Base-by-base conservation (phyloP, 2,888 invertebrate genomes). In the Unio delphinus region DNA sequence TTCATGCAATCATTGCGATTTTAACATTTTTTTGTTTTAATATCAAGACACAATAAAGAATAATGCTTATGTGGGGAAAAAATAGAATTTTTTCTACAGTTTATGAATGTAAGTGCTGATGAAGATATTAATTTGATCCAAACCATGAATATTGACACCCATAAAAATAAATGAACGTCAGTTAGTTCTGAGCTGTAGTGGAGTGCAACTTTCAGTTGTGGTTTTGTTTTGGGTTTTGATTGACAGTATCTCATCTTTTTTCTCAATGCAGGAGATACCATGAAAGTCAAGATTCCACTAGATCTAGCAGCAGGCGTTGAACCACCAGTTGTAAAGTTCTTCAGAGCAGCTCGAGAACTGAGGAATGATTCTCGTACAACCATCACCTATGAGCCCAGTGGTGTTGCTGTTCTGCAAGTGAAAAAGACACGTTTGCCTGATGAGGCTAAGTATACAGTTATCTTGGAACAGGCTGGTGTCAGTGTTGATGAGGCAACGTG, bases 391-490 rank as follows among this genome's bases (percentile, higher is more conserved):
- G 64, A 74, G 20, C 70, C 76, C n/a, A 69, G 72, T 58, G 71
- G 82, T 72, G 97, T 96, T 88, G 95, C 98, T 83, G 96, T 97
- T 59, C 92, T 99, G 75, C 96, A 97, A 89, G 96, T 99, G 92
- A 94, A 96, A 84, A 99, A 99, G 92, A 94, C 96, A 80, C 97
- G 98, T 89, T 95, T 97, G 63, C 95, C 96, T 87, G 99, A 99
- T 94, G 98, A 99, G 91, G 97, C 96, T 67, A 95, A 95, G 91
- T 99, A 98, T 92, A 96, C 95, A 89, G 93, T 98, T 86, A 94
- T 96, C 80, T 94, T 99, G 79, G 95, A 95, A 88, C 98, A 99
- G 94, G 96, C 97, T 87, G 99, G 99, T 72, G 96, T 96, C 45
- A 81, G 82, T 5, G 83, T 86, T 89, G 99, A 99, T 91, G 94